Base-by-base conservation (phyloP, 2,888 invertebrate genomes). In the Tuta absoluta region DNA sequence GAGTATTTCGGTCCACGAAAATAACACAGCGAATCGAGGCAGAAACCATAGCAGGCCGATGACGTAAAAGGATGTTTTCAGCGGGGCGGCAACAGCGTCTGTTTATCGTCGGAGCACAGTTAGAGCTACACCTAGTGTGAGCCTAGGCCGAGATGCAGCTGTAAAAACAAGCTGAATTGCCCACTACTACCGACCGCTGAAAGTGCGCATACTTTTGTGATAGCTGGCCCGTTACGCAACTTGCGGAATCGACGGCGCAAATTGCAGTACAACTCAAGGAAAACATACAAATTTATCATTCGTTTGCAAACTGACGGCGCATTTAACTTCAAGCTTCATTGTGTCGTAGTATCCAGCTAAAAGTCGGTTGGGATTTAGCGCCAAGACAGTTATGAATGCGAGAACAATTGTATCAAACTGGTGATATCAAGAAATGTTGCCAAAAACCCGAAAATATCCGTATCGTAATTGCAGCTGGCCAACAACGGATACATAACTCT, bases 41-140 rank as follows among this genome's bases (percentile, higher is more conserved):
- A 74, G 78, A 77, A 85, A 77, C 86, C 86, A 85, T 86, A 85
- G 81, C 82, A 80, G 79, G 81, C 74, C 72, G 89, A 88, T 91
- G 90, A 91, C 90, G 91, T 90, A 91, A 91, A 91, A 91, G 91
- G 91, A 91, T 91, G 91, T 91, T 90, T 91, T 90, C 89, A 88
- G 85, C 89, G 81, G 80, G 82, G 81, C 85, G 82, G 89, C 82
- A 86, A 84, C 82, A 76, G 81, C 78, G 89, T 88, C 91, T 91
- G 91, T 89, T 91, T 91, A 89, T 88, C 88, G 89, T 91, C 89
- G 76, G 79, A 77, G 74, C 81, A 81, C 86, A 87, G 87, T 86
- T 85, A 86, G 81, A 87, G 80, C 86, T 86, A 84, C 79, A 82
- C 78, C 80, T 79, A 81, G 81, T 77, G 83, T 80, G 79, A 73